Percentiles rank a stretch among this genome's conserved stretches.
These are phyloP conservation scores for Carposina sasakii DNA, from an alignment of 1,140 invertebrate genomes.

Conservation along the genomic window DNA sequence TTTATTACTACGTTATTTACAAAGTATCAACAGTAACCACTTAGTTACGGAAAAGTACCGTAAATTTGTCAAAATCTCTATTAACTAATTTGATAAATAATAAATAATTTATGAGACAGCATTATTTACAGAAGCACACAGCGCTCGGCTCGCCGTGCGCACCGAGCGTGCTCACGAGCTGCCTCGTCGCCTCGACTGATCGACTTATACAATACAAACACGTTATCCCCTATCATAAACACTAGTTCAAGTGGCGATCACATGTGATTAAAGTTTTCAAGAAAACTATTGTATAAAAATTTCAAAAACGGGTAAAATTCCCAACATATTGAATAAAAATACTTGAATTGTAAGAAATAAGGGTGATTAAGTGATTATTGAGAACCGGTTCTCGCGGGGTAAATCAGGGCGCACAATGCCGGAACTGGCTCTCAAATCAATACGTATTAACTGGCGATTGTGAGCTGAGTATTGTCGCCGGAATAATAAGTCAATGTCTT, in stretches of 20 bases:
- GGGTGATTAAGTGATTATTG: slow-evolving; percentile 50
- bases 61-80: slow-evolving; percentile 44
- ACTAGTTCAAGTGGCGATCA: slow-evolving; percentile 32
- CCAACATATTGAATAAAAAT: slow-evolving; percentile 29
- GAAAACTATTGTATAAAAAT: slow-evolving; percentile 22
- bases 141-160: slow-evolving; percentile 34
- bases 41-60: slow-evolving; percentile 29
- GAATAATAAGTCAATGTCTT: slow-evolving; percentile 62
- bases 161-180: slow-evolving; percentile 22
- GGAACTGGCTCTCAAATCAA: slow-evolving; percentile 46
- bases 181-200: slow-evolving; percentile 32
- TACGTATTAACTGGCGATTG: slow-evolving; percentile 61
- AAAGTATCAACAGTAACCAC: slow-evolving; percentile 41
- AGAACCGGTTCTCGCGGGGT: slow-evolving; percentile 40
- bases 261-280: slow-evolving; percentile 21
- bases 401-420: slow-evolving; percentile 47
- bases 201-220: no score
- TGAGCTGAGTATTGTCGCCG: slow-evolving; percentile 53
- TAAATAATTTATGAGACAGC: slow-evolving; percentile 65
- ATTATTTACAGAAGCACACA: slow-evolving; percentile 64
- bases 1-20: slow-evolving; percentile 40
- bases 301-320: slow-evolving; percentile 32
- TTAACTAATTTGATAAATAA: slow-evolving; percentile 62
- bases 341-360: slow-evolving; percentile 36
- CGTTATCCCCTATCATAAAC: slow-evolving; percentile 43